These are phyloP conservation scores for Columbina picui DNA, from an alignment of 2,113 vertebrate genomes.

Conservation along the genomic window DNA sequence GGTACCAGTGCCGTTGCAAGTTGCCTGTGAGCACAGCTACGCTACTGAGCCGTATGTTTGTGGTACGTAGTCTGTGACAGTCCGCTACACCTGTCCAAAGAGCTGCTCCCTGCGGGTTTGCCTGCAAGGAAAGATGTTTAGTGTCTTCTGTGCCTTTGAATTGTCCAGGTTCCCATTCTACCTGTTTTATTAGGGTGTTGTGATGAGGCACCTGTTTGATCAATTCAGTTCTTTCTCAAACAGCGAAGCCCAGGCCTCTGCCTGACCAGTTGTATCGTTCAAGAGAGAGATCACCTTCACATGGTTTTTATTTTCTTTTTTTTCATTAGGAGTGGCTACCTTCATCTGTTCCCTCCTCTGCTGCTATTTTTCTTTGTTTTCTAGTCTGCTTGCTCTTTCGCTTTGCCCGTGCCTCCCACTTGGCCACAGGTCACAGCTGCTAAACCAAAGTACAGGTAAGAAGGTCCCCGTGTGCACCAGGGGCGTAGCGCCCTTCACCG, in stretches of 20 bases:
- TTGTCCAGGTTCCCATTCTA: background rate
- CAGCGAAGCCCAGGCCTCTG: background rate
- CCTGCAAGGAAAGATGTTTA: accelerated
- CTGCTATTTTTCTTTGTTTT: background rate
- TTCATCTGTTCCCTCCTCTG: background rate
- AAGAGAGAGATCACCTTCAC: background rate
- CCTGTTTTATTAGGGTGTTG: background rate
- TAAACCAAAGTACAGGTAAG: background rate
- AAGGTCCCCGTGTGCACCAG: background rate
- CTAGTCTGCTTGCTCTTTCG: background rate
- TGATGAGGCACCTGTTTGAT: background rate
- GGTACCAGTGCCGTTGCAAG: accelerated
- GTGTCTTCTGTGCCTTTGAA: background rate
- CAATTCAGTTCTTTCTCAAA: background rate
- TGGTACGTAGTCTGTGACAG: background rate
- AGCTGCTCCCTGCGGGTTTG: background rate
- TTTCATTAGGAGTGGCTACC: background rate
- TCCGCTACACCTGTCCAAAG: background rate
- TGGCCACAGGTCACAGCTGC: background rate
- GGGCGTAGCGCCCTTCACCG: background rate
- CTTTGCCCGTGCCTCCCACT: background rate
- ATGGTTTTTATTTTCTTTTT: background rate
- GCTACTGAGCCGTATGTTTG: background rate
- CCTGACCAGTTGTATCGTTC: background rate
- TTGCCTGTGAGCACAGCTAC: accelerated